A percentile compares a stretch with the other conserved stretches of the same genome.
These are phyloP conservation scores for Orchesellides sinensis DNA, from an alignment of 2,888 invertebrate species.

Conservation along the genomic window DNA sequence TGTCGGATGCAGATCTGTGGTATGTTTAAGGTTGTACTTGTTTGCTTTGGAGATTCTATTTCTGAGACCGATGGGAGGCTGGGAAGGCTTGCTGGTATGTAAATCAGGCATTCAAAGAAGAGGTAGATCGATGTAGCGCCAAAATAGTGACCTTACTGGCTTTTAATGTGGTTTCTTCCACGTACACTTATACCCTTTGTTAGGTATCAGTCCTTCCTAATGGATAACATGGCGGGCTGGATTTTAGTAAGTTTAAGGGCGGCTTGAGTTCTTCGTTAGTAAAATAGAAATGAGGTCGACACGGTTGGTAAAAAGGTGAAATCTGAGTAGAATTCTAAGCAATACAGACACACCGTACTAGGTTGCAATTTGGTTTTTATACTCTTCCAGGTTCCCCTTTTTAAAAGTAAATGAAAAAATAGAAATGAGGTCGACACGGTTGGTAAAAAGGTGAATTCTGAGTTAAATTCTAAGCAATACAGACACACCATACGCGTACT, in stretches of 20 bases:
- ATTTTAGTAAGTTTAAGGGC: too few relatives aligned
- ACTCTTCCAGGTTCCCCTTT: background rate
- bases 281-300: slow-evolving; percentile 62
- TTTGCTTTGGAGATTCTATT: slow-evolving; percentile 30
- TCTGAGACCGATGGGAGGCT: slow-evolving; percentile 24
- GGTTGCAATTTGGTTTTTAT: background rate
- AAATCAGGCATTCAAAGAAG: slow-evolving; percentile 22
- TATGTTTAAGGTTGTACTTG: slow-evolving; percentile 4
- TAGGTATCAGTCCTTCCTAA: too few relatives aligned
- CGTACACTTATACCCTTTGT: slow-evolving; percentile 62
- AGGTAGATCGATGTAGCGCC: slow-evolving; percentile 13
- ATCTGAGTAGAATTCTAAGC: slow-evolving; percentile 65
- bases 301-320: slow-evolving; percentile 56
- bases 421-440: background rate
- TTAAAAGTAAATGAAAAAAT: slow-evolving; percentile 19
- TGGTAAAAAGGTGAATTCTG: slow-evolving; percentile 24
- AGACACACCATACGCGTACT: background rate
- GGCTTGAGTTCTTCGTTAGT: slow-evolving; percentile 38
- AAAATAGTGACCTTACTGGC: slow-evolving; percentile 43
- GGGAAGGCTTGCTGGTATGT: slow-evolving; percentile 6
- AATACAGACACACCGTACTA: slow-evolving; percentile 15
- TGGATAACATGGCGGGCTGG: too few relatives aligned
- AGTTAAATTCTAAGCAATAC: slow-evolving; percentile 60
- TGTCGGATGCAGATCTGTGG: background rate
- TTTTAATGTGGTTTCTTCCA: slow-evolving; percentile 59